Percentiles rank a stretch among this genome's conserved stretches.
Conservation (phyloP, 2,797 vertebrate species). For the Notamacropus eugenii region DNA sequence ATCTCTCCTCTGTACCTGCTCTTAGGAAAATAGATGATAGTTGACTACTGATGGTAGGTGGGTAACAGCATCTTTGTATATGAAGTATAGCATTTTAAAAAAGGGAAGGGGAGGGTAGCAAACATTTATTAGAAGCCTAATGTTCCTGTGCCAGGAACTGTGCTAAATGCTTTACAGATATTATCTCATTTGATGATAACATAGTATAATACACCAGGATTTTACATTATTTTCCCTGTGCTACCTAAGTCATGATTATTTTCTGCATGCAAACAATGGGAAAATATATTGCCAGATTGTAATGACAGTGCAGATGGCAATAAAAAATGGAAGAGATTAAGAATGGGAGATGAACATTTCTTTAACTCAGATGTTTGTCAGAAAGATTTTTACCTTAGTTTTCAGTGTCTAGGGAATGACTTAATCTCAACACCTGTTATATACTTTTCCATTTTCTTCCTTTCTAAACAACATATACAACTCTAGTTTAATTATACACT, state of each 20-base stretch:
- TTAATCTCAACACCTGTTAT: neutral
- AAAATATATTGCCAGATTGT: neutral
- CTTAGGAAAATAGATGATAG: neutral
- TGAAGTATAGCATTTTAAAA: neutral
- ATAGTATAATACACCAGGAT: neutral
- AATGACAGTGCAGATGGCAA: neutral
- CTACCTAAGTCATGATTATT: slow-evolving; percentile 14
- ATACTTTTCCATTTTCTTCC: slow-evolving; percentile 17
- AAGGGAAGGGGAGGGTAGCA: neutral
- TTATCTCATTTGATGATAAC: slow-evolving; percentile 13
- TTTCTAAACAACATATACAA: slow-evolving; percentile 30
- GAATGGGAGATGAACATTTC: slow-evolving; percentile 1
- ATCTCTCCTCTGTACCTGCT: neutral
- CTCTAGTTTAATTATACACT: neutral
- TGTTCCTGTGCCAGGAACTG: neutral
- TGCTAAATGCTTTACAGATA: neutral
- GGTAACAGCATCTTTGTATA: neutral
- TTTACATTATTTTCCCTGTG: slow-evolving; percentile 14
- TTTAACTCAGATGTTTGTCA: slow-evolving; percentile 10
- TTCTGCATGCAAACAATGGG: neutral
- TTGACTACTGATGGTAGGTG: neutral
- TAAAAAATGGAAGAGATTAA: neutral
- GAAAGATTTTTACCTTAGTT: neutral
- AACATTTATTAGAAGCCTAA: neutral
- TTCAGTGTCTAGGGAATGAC: slow-evolving; percentile 12